Percentiles rank a stretch among this genome's conserved stretches.
These are phyloP conservation scores for Ectropis grisescens DNA, from an alignment of 1,140 invertebrate species.

Conservation along the genomic window DNA sequence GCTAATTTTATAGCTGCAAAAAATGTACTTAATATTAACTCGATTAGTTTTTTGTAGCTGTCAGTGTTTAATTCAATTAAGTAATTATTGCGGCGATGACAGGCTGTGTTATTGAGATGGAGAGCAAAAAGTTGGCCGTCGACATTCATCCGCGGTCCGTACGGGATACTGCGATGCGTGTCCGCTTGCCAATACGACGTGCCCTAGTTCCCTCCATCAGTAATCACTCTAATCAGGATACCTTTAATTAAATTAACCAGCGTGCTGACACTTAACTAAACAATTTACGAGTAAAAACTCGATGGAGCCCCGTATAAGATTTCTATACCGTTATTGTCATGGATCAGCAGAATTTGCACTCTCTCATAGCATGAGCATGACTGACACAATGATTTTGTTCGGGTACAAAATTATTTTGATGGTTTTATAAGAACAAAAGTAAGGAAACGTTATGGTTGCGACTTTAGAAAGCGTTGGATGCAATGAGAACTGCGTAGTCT, in stretches of 20 bases:
- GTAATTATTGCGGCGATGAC: conserved; percentile 35
- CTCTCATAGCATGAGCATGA: conserved; percentile 4
- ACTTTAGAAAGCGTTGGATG: too few species aligned
- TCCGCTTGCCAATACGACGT: conserved; percentile 30
- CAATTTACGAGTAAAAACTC: conserved; percentile 21
- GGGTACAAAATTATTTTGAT: too few species aligned
- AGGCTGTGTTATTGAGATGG: conserved; percentile 32
- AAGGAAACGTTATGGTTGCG: too few species aligned
- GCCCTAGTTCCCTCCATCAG: conserved; percentile 36
- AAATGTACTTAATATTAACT: too few species aligned
- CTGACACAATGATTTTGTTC: too few species aligned
- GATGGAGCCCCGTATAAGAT: conserved; percentile 10
- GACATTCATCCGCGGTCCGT: conserved; percentile 12
- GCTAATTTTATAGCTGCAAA: too few species aligned
- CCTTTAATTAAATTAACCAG: conserved; percentile 52
- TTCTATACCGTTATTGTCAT: conserved; percentile 22
- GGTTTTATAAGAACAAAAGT: too few species aligned
- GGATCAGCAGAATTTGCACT: conserved; percentile 14
- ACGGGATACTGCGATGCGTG: conserved; percentile 9
- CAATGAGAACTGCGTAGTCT: too few species aligned
- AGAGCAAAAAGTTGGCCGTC: conserved; percentile 29
- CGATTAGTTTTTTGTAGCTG: conserved; percentile 24
- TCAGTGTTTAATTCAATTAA: conserved; percentile 46
- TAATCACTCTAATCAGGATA: conserved; percentile 39
- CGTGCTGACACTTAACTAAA: conserved; percentile 30